A percentile compares a stretch with the other conserved stretches of the same genome.
Conservation (phyloP, 2,888 invertebrate species). For the Watsonalla binaria region DNA sequence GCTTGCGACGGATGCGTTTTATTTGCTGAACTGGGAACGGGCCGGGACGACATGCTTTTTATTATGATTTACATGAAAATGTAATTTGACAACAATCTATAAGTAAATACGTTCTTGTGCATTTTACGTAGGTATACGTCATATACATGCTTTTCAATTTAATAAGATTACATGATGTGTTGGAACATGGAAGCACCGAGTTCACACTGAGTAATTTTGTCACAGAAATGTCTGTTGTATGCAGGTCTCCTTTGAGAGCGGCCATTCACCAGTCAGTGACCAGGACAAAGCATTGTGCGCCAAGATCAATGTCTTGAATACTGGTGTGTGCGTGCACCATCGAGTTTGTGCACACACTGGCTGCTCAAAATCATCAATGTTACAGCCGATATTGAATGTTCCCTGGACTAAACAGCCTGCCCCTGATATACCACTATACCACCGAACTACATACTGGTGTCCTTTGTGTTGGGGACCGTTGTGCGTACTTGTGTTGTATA, state of each 20-base stretch:
- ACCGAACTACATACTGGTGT: constrained; percentile 14
- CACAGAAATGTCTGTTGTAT: constrained; percentile 49
- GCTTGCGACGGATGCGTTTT: constrained; percentile 57
- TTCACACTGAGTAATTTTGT: constrained; percentile 41
- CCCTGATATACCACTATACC: constrained; percentile 12
- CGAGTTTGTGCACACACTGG: constrained; percentile 38
- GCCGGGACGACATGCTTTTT: constrained; percentile 26
- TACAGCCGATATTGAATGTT: constrained; percentile 26
- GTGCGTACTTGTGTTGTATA: constrained; percentile 62
- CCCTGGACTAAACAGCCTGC: constrained; percentile 10
- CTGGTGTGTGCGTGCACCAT: constrained; percentile 41
- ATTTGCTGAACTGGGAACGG: constrained; percentile 45
- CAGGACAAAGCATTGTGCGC: constrained; percentile 61
- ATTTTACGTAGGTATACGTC: neutral
- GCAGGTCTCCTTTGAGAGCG: constrained; percentile 48
- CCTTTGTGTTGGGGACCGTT: constrained; percentile 59
- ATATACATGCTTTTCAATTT: neutral
- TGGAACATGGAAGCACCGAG: constrained; percentile 15
- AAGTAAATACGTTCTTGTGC: neutral
- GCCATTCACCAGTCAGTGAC: constrained; percentile 49
- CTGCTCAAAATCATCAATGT: constrained; percentile 43
- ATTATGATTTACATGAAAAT: constrained; percentile 13
- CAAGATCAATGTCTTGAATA: constrained; percentile 67
- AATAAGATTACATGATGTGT: neutral
- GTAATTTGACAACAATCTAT: too few species aligned